Evolutionary conservation across 2,888 invertebrate species (phyloP).

Genomic region (Ennomos quercinarius): DNA sequence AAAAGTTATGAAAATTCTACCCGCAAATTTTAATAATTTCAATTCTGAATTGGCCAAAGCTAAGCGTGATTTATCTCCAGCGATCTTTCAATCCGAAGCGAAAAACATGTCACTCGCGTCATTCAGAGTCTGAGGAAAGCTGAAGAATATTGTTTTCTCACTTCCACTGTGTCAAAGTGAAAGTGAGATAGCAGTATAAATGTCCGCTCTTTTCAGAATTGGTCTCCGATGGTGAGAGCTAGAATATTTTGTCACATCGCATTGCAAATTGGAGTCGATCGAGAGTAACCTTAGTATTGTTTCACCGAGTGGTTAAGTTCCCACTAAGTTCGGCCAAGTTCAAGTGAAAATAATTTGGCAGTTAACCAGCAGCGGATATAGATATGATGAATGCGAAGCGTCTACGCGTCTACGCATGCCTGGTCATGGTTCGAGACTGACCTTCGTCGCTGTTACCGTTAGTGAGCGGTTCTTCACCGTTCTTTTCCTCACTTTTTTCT

Average conservation of each 20-base stretch:
- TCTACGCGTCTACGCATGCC: constrained; percentile 65
- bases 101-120: background rate
- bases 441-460: constrained; percentile 85
- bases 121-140: too few relatives aligned
- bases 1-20: constrained; percentile 36
- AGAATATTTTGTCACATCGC: constrained; percentile 5
- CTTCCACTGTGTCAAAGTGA: too few relatives aligned
- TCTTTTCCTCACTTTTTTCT: constrained; percentile 75
- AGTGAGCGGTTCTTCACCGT: constrained; percentile 81
- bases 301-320: background rate
- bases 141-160: too few relatives aligned
- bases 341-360: constrained; percentile 19
- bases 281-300: background rate
- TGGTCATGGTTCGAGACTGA: constrained; percentile 75
- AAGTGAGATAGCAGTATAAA: too few relatives aligned
- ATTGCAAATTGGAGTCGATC: background rate
- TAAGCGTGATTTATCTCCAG: background rate
- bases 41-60: constrained; percentile 8
- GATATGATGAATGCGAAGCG: constrained; percentile 58
- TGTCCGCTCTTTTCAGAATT: too few relatives aligned
- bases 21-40: constrained; percentile 18
- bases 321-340: constrained; percentile 19
- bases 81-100: background rate
- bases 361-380: constrained; percentile 10
- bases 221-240: too few relatives aligned